Base-by-base conservation (phyloP, 2,797 vertebrate genomes). In the Neolamprologus multifasciatus region DNA sequence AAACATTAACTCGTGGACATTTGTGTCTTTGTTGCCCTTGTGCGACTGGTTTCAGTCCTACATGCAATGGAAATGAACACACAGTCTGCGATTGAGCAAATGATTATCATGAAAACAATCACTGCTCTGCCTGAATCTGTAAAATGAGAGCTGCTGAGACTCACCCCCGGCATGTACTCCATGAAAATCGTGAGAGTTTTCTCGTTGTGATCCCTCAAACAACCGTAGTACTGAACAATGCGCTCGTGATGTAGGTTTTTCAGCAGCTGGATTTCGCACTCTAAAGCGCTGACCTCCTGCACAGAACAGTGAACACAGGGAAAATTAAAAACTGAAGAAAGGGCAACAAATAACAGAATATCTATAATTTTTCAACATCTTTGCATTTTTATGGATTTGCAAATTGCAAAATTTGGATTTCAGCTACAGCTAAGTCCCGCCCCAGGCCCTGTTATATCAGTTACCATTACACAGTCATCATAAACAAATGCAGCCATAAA, bases 161-260 rank as follows among this genome's bases (percentile, higher is more conserved):
- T 94, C 93, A 99, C 98, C 96, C 98, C 98, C 1, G 99, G 99
- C 99, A 99, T 99, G 95, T 98, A 99, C 95, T 99, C 99, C 99
- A 99, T 99, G 92, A 99, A 99, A 93, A 99, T 99, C 57, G 98
- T 98, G 88, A 99, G 97, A 4, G 98, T 99, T 94, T 98, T 99
- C 95, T 99, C 98, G 0, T 96, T 97, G 83, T 96, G 97, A 90
- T 99, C 98, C 93, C 98, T 96, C 91, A 99, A 93, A 83, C 98
- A 99, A 91, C 98, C 98, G 0, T 99, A 99, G 90, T 99, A 99
- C 92, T 99, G 99, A 80, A 99, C 99, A 1, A 99, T 99, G 3
- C 99, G 97, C 29, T 99, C 98, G 0, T 99, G 99, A 85, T 98
- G 98, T 67, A 99, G 96, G 29, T 99, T 99, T 94, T 99, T 99